phyloP scores from a whole-genome alignment of 2,888 invertebrate genomes.

The Polyploca ridens region DNA sequence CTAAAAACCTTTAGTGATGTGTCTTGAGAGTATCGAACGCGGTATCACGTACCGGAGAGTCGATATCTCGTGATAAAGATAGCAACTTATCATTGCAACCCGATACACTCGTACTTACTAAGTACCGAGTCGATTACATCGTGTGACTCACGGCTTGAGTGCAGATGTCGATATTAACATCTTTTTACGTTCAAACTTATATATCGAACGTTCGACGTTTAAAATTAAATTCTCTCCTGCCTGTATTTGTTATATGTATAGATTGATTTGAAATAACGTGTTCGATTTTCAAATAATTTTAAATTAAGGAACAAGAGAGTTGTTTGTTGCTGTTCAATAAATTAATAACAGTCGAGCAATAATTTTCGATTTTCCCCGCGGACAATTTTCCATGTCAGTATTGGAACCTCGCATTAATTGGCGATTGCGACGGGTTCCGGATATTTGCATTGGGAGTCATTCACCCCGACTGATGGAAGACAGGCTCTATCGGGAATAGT shows the following conservation, averaged over 20 bases:
- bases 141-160: conserved; percentile 18
- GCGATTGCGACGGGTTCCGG: conserved; percentile 51
- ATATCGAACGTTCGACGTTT: neutral
- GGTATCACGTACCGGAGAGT: conserved; percentile 32
- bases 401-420: conserved; percentile 50
- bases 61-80: conserved; percentile 40
- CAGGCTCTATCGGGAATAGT: conserved; percentile 9
- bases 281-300: neutral
- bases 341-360: conserved; percentile 15
- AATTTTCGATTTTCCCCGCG: conserved; percentile 34
- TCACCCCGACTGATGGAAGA: conserved; percentile 50
- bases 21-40: conserved; percentile 35
- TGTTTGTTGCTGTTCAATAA: too few relatives aligned
- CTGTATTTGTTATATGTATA: neutral
- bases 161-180: conserved; percentile 11
- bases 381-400: conserved; percentile 41
- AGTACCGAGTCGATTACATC: conserved; percentile 9
- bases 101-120: conserved; percentile 18
- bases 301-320: too few relatives aligned
- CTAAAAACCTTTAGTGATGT: conserved; percentile 22
- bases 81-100: conserved; percentile 37
- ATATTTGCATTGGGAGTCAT: conserved; percentile 67
- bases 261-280: neutral
- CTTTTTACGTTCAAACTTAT: neutral
- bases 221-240: neutral